Percentiles rank a stretch among this genome's conserved stretches.
phyloP scores from a whole-genome alignment of 2,888 invertebrate genomes.

The Cosmopolites sordidus region DNA sequence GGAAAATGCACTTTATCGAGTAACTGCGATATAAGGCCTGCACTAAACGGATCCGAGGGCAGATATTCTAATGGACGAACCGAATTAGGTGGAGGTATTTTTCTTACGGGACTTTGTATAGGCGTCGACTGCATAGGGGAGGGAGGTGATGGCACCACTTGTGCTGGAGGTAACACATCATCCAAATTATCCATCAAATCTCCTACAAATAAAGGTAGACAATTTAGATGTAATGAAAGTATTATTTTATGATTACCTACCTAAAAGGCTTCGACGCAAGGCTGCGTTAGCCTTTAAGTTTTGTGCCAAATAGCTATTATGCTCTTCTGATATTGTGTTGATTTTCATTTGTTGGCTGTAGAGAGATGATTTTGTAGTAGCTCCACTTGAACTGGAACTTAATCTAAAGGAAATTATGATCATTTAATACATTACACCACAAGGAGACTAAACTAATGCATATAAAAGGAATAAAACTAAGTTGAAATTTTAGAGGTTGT shows the following conservation, averaged over 20 bases:
- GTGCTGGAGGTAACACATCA: slow-evolving; percentile 13
- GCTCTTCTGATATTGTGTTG: slow-evolving; percentile 41
- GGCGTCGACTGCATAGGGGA: slow-evolving; percentile 18
- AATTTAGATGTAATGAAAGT: background rate
- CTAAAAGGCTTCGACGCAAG: slow-evolving; percentile 41
- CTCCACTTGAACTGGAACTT: slow-evolving; percentile 38
- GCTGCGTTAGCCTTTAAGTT: slow-evolving; percentile 46
- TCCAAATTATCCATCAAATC: slow-evolving; percentile 20
- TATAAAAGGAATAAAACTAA: too few species aligned
- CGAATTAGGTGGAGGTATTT: slow-evolving; percentile 29
- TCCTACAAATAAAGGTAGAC: slow-evolving; percentile 9
- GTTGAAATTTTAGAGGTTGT: too few species aligned
- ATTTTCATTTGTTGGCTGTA: slow-evolving; percentile 36
- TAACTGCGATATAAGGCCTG: slow-evolving; percentile 62
- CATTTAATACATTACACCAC: too few species aligned
- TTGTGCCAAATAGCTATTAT: slow-evolving; percentile 43
- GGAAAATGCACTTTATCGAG: slow-evolving; percentile 70
- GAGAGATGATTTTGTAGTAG: slow-evolving; percentile 33
- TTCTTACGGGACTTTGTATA: slow-evolving; percentile 14
- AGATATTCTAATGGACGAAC: slow-evolving; percentile 35
- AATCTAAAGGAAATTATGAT: too few species aligned
- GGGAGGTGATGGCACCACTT: slow-evolving; percentile 14
- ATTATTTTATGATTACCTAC: too few species aligned
- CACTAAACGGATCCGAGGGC: slow-evolving; percentile 77
- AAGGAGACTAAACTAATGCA: too few species aligned